Conservation (phyloP, 2,113 vertebrate genomes). For the Tyto alba region DNA sequence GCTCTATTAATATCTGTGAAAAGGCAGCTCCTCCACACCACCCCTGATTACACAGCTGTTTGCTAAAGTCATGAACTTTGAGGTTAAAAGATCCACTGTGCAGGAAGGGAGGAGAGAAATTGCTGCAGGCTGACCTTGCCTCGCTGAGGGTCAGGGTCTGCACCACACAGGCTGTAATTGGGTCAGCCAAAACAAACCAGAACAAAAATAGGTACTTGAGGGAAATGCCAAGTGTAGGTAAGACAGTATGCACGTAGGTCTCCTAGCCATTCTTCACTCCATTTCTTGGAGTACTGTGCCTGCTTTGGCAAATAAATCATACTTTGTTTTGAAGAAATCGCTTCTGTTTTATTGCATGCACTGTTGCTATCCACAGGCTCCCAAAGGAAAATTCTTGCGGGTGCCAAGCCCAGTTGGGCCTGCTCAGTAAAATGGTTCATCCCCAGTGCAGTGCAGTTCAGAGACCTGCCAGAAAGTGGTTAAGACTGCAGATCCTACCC, state of each 20-base stretch:
- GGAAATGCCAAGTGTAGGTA: neutral
- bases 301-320: neutral
- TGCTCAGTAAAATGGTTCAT: neutral
- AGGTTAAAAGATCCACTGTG: conserved; percentile 1
- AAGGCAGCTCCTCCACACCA: conserved; percentile 9
- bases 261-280: neutral
- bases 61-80: conserved; percentile 25
- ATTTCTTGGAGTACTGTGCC: neutral
- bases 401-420: neutral
- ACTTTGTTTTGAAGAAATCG: neutral
- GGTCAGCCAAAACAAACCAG: neutral
- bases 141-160: neutral
- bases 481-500: neutral
- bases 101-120: conserved; percentile 29
- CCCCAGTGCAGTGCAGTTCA: neutral
- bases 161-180: neutral
- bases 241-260: neutral
- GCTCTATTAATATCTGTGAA: conserved; percentile 32
- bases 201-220: neutral
- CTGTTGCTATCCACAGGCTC: neutral
- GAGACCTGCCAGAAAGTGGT: neutral
- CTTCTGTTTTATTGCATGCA: neutral
- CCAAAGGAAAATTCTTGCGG: neutral
- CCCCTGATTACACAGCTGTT: conserved; percentile 31
- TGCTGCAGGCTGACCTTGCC: neutral